Percentiles rank a stretch among this genome's conserved stretches.
Conservation (phyloP, 2,888 invertebrate genomes). For the Drosophila incognita region DNA sequence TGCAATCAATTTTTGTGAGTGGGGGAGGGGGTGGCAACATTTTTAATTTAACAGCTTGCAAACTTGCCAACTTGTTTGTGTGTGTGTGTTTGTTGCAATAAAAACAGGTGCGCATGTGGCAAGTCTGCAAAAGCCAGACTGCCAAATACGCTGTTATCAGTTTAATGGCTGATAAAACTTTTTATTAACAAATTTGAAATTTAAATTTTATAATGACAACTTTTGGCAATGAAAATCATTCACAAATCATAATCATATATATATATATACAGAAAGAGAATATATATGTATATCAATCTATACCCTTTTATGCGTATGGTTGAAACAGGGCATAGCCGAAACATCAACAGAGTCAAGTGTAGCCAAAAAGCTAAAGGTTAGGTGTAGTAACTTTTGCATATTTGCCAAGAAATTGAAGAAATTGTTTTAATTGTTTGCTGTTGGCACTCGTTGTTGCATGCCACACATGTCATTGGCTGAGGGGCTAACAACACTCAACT, state of each 20-base stretch:
- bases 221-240: not conserved
- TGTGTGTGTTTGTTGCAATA: constrained; percentile 7
- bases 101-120: constrained; percentile 8
- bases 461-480: constrained; percentile 47
- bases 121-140: not conserved
- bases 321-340: not conserved
- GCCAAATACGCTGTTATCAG: constrained; percentile 7
- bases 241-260: not conserved
- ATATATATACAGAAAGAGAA: too few relatives aligned
- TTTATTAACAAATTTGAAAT: not conserved
- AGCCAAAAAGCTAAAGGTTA: constrained; percentile 2
- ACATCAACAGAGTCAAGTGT: constrained; percentile 3
- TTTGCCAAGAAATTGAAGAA: constrained; percentile 66
- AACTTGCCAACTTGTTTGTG: constrained; percentile 18
- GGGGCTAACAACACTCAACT: constrained; percentile 42
- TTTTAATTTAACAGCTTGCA: constrained; percentile 66
- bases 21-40: constrained; percentile 28
- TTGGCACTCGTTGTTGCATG: not conserved
- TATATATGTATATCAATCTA: not conserved
- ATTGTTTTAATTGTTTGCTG: constrained; percentile 74
- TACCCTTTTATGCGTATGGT: not conserved
- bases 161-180: not conserved
- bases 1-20: constrained; percentile 57
- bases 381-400: constrained; percentile 59
- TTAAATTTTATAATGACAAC: not conserved